Evolutionary conservation across 2,888 invertebrate genomes (phyloP).

Genomic region (Lycaena phlaeas): DNA sequence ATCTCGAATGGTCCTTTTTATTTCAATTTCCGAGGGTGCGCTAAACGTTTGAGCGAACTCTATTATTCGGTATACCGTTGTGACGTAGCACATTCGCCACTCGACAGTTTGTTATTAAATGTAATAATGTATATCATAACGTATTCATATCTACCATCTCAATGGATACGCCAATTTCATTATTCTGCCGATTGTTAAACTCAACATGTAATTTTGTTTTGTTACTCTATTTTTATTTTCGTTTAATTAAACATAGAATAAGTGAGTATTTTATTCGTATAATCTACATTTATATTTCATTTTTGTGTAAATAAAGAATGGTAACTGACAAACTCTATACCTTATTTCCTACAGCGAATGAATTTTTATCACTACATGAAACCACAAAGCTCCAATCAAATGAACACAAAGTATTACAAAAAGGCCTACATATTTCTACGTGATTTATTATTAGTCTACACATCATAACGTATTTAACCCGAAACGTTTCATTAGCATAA

Average conservation of each 20-base stretch:
- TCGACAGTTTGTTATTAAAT: conserved; percentile 64
- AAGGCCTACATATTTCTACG: not conserved
- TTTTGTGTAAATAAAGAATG: too few relatives aligned
- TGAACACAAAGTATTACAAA: too few relatives aligned
- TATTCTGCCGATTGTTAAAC: conserved; percentile 12
- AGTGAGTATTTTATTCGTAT: too few relatives aligned
- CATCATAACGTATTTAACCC: conserved; percentile 68
- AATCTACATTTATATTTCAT: too few relatives aligned
- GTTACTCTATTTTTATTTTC: not conserved
- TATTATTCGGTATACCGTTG: conserved; percentile 58
- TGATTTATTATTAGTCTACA: conserved; percentile 60
- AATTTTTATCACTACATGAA: too few relatives aligned
- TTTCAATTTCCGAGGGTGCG: conserved; percentile 69
- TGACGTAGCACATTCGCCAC: conserved; percentile 66
- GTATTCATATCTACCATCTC: conserved; percentile 67
- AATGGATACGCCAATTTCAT: conserved; percentile 58
- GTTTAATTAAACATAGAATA: too few relatives aligned
- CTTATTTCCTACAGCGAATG: too few relatives aligned
- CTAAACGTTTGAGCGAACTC: conserved; percentile 69
- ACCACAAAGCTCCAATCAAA: too few relatives aligned
- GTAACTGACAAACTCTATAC: too few relatives aligned
- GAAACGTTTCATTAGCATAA: conserved; percentile 73
- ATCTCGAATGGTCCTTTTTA: conserved; percentile 68
- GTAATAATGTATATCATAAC: conserved; percentile 68
- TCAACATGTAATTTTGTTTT: conserved; percentile 1